Evolutionary conservation across 2,113 vertebrate genomes (phyloP).

Genomic region (Melanostigma gelatinosum): DNA sequence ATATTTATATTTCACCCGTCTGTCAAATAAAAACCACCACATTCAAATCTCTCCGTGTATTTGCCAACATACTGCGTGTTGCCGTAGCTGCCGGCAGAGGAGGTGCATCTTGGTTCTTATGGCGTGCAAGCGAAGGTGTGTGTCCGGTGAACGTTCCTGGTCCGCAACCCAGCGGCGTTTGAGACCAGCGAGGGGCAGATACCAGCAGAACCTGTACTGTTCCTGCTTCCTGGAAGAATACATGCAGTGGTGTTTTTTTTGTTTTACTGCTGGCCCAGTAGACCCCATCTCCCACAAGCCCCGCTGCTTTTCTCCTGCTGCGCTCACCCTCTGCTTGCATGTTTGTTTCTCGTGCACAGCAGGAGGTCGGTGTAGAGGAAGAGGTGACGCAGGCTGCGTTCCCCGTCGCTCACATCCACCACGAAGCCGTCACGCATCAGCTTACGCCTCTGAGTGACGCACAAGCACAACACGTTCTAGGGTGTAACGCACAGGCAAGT

Average conservation of each 20-base stretch:
- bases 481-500: not conserved
- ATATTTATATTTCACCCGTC: not conserved
- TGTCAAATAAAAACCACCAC: not conserved
- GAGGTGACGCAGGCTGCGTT: conserved; percentile 78
- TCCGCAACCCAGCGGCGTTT: conserved; percentile 69
- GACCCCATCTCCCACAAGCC: conserved; percentile 29
- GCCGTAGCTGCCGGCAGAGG: conserved; percentile 71
- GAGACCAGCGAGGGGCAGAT: conserved; percentile 78
- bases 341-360: conserved; percentile 80
- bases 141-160: conserved; percentile 55
- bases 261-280: not conserved
- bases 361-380: conserved; percentile 85
- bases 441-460: conserved; percentile 70
- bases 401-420: conserved; percentile 75
- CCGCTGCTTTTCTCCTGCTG: rapidly evolving
- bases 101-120: conserved; percentile 78
- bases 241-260: not conserved
- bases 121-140: conserved; percentile 66
- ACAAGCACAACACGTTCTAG: not conserved
- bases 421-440: conserved; percentile 83
- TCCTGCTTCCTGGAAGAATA: conserved; percentile 74
- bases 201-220: conserved; percentile 84
- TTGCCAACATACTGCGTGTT: conserved; percentile 56
- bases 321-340: conserved; percentile 72
- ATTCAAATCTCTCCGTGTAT: not conserved